Evolutionary conservation across 2,797 vertebrate genomes (phyloP), one percentile per base, ranked within the genome.

Genomic region (Coracias cyanogaster): DNA sequence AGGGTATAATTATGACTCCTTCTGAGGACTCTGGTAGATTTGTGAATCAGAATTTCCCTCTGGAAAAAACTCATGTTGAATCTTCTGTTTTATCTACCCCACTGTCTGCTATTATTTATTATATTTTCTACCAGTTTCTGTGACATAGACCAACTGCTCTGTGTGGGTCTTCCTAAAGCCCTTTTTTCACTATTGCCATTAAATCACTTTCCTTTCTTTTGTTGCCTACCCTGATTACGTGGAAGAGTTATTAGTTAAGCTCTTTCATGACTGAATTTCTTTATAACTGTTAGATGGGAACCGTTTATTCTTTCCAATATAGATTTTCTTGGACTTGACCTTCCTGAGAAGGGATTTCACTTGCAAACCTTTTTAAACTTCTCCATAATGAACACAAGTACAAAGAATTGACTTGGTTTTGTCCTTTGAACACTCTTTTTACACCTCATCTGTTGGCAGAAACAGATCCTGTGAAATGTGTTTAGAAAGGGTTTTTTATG

Each of bases 201-300:
- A 91, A 92, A 92, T 93, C 55, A 72, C 28, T 82, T 90, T 55
- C 49, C 19, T 3, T 82, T 92, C 70, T 89, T 91, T 69, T 74
- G 57, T 83, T 91, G 26, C 33, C 17, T 12, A 39, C 49, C 11
- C 37, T 48, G 41, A 72, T 67, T 80, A 87, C 52, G 43, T 92
- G 65, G 49, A 90, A 79, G 77, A 84, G 22, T 92, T 96, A 90
- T 51, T 86, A 88, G 66, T 72, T 84, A 62, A 94, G 37, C 22
- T 76, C 35, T 86, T 92, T 86, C 33, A 29, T 73, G 39, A 62
- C 74, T 76, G 66, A 86, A 33, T 84, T 90, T 76, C 70, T 82
- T 90, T 89, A 31, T 81, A 81, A 43, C 37, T 82, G 43, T 55
- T 84, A 79, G 48, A 90, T 69, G 55, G 28, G 48, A 95, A 64